Evolutionary conservation across 2,888 invertebrate genomes (phyloP).

Genomic region (Xestia rhomboidea): DNA sequence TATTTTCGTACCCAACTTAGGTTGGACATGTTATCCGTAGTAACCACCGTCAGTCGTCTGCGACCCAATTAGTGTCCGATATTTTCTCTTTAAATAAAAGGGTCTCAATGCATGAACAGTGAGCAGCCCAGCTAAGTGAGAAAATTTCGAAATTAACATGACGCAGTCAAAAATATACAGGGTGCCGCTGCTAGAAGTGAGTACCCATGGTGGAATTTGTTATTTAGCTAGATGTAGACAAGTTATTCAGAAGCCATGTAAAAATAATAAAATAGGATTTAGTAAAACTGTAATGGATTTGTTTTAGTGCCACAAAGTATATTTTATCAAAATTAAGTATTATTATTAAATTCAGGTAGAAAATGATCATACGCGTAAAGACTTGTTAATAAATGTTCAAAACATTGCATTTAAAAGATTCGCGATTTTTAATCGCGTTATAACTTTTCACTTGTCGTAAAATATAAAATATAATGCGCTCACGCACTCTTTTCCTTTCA

Average conservation of each 20-base stretch:
- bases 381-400: constrained; percentile 34
- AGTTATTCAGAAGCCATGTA: not conserved
- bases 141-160: not conserved
- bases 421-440: constrained; percentile 37
- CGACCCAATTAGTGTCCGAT: constrained; percentile 30
- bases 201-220: not conserved
- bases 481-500: constrained; percentile 43
- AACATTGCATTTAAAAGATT: constrained; percentile 44
- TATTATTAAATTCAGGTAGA: constrained; percentile 19
- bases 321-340: not conserved
- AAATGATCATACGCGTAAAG: constrained; percentile 25
- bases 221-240: not conserved
- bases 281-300: not conserved
- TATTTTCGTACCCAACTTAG: not conserved
- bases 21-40: not conserved
- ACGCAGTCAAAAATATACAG: not conserved
- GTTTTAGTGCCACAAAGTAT: constrained; percentile 5
- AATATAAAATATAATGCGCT: constrained; percentile 39
- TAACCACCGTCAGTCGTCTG: constrained; percentile 14
- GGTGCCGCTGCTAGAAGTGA: not conserved
- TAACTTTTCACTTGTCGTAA: constrained; percentile 41
- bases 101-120: not conserved
- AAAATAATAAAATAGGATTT: not conserved
- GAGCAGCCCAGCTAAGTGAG: constrained; percentile 2
- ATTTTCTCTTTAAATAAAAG: constrained; percentile 25